Percentiles rank a stretch among this genome's conserved stretches.
Conservation (phyloP, 2,797 vertebrate genomes). For the Sebastolobus alascanus region DNA sequence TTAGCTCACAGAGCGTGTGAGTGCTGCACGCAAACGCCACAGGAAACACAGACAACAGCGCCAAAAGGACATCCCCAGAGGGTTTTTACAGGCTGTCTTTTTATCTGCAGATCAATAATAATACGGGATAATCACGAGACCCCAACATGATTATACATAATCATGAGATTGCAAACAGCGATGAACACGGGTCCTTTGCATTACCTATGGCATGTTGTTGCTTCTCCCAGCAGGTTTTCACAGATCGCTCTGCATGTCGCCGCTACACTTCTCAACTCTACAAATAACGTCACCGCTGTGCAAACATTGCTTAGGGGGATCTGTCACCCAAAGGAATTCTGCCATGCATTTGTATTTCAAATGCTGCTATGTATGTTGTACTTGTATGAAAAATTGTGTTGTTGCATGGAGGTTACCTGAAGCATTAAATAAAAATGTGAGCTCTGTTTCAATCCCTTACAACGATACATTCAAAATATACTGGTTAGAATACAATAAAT, state of each 20-base stretch:
- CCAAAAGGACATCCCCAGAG: conserved; percentile 1
- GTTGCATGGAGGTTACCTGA: neutral
- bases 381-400: neutral
- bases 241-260: conserved; percentile 12
- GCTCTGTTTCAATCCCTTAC: neutral
- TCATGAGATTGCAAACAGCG: conserved; percentile 38
- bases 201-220: conserved; percentile 40
- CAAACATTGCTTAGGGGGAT: conserved; percentile 22
- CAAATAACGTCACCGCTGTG: neutral
- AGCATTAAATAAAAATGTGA: neutral
- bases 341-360: neutral
- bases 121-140: conserved; percentile 33
- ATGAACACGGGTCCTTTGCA: neutral
- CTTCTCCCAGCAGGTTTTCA: conserved; percentile 39
- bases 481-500: neutral
- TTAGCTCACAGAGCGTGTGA: neutral
- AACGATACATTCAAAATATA: neutral
- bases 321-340: conserved; percentile 13
- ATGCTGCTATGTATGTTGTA: neutral
- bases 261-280: conserved; percentile 21
- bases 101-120: conserved; percentile 49
- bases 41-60: conserved; percentile 18
- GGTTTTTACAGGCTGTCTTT: conserved; percentile 10
- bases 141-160: conserved; percentile 46
- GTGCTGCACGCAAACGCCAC: conserved; percentile 14